Evolutionary conservation across 2,113 vertebrate species (phyloP), one percentile per base, ranked within the genome.

Genomic region (Aleadryas rufinucha): DNA sequence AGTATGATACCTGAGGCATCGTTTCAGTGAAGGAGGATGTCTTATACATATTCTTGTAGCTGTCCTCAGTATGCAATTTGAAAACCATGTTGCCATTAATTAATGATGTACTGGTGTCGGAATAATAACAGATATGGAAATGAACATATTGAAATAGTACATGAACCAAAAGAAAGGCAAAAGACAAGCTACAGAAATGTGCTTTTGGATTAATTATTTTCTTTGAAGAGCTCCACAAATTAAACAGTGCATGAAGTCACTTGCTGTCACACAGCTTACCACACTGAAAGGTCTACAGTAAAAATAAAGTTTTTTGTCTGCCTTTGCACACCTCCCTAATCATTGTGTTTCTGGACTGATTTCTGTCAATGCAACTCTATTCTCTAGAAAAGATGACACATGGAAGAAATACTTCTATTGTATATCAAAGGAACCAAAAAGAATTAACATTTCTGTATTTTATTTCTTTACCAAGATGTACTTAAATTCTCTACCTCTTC

Each of bases 41-140:
- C 71, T 94, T 79, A 53, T 15, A 65, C 23, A 16, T 44, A 59
- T 92, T 95, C 35, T 41, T 47, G 54, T 80, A 88, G 70, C 30
- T 53, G 42, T 52, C 22, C 39, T 93, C 60, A 87, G 72, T 28
- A 59, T 89, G 22, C 42, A 63, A n/a, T 77, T 89, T 81, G 76
- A 74, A 96, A 92, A 70, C 35, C 39, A 37, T 68, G 56, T 89
- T 95, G 86, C 13, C 44, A 49, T 77, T 89, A 95, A 96, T 95
- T 84, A 95, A 86, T 49, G 64, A 84, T 35, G 49, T 22, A 44
- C 19, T 47, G 13, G 11, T 60, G 35, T 75, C 2, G 27, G 52
- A 89, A 92, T 84, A 72, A 71, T 78, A 84, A 66, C 27, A 74
- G 83, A 42, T 70, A 88, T 24, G 35, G 47, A 90, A 95, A 93